Evolutionary conservation across 2,888 invertebrate species (phyloP).

Genomic region (Ormyrus nitidulus): DNA sequence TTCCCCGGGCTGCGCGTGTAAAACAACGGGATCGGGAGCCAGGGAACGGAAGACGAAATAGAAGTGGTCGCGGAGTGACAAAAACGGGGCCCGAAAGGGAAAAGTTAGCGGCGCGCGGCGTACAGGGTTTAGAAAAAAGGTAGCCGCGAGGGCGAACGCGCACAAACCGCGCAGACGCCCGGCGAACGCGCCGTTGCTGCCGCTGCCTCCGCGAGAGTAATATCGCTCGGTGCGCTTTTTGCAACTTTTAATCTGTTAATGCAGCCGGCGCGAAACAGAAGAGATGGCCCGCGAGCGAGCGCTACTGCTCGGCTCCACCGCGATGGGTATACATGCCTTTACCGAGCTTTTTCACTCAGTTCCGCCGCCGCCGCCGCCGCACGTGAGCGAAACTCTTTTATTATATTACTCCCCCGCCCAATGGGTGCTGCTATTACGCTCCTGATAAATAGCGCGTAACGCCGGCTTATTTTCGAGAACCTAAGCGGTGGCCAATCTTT

Average conservation of each 20-base stretch:
- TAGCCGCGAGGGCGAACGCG: conserved; percentile 14
- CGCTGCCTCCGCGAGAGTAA: conserved; percentile 55
- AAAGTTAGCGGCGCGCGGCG: neutral
- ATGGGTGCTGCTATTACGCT: conserved; percentile 14
- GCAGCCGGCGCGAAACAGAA: conserved; percentile 59
- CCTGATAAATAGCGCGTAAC: too few relatives aligned
- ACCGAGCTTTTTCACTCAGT: conserved; percentile 20
- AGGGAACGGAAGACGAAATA: neutral
- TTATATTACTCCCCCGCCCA: conserved; percentile 25
- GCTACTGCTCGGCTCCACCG: neutral
- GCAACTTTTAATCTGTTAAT: conserved; percentile 70
- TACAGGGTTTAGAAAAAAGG: neutral
- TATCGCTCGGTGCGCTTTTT: conserved; percentile 63
- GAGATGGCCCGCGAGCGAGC: conserved; percentile 32
- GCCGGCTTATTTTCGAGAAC: too few relatives aligned
- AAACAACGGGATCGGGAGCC: conserved; percentile 19
- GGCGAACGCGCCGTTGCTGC: neutral
- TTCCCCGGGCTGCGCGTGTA: neutral
- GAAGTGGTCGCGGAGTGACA: neutral
- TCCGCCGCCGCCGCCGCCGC: too few relatives aligned
- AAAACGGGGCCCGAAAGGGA: conserved; percentile 18
- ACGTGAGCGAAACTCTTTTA: conserved; percentile 27
- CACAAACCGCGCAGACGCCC: conserved; percentile 6
- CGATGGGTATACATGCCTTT: neutral
- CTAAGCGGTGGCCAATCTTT: too few relatives aligned